phyloP scores from a whole-genome alignment of 2,113 vertebrate genomes.

The Pseudolaguvia tuberculata region DNA sequence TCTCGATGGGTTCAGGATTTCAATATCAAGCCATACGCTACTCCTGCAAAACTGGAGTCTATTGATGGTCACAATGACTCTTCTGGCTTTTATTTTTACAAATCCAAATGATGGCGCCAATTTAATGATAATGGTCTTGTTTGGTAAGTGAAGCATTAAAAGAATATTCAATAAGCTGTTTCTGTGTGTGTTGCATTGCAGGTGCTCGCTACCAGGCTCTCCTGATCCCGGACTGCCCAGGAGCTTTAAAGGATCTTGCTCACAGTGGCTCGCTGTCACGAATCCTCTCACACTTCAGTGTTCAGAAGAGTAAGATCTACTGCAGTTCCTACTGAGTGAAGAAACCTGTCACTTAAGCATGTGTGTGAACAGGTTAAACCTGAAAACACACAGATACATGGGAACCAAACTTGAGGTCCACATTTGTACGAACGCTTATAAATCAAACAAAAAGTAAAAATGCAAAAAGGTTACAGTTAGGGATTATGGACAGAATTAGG shows the following conservation, averaged over 20 bases:
- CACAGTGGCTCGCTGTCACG: slow-evolving; percentile 91
- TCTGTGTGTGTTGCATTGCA: slow-evolving; percentile 47
- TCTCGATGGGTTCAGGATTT: slow-evolving; percentile 95
- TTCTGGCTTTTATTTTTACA: not conserved
- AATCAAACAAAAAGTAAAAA: too few relatives aligned
- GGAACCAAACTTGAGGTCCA: too few relatives aligned
- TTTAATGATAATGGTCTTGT: too few relatives aligned
- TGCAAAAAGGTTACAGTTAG: too few relatives aligned
- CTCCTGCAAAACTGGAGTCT: slow-evolving; percentile 89
- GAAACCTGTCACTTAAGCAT: not conserved
- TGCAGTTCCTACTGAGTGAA: not conserved
- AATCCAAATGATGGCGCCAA: too few relatives aligned
- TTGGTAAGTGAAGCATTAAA: too few relatives aligned
- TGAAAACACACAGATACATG: too few relatives aligned
- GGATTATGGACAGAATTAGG: too few relatives aligned
- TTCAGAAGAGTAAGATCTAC: slow-evolving; percentile 79
- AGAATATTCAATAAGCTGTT: not conserved
- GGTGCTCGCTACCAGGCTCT: slow-evolving; percentile 88
- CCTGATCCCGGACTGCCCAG: slow-evolving; percentile 89
- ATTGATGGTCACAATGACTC: slow-evolving; percentile 71
- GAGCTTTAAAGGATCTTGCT: slow-evolving; percentile 84
- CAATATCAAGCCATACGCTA: slow-evolving; percentile 81
- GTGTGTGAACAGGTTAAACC: too few relatives aligned
- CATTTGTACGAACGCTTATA: too few relatives aligned
- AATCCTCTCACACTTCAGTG: slow-evolving; percentile 85